Evolutionary conservation across 2,113 vertebrate species (phyloP).

Genomic region (Caloenas nicobarica): DNA sequence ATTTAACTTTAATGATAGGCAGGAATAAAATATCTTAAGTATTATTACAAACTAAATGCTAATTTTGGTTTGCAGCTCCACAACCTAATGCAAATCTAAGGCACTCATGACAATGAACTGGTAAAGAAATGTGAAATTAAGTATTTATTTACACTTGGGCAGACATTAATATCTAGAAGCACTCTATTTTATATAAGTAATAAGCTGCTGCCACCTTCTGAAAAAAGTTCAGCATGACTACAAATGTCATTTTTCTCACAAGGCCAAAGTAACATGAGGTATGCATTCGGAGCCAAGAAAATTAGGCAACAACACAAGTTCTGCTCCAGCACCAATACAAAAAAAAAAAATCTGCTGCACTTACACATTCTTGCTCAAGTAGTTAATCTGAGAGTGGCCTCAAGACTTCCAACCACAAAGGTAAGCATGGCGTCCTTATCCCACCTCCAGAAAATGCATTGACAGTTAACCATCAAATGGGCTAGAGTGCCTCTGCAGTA

Average conservation of each 20-base stretch:
- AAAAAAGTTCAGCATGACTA: slow-evolving; percentile 29
- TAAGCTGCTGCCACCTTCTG: slow-evolving; percentile 70
- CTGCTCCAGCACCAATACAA: neutral
- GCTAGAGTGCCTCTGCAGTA: neutral
- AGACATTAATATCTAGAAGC: neutral
- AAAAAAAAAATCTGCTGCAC: neutral
- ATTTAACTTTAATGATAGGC: neutral
- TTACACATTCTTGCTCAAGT: neutral
- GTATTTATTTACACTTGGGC: neutral
- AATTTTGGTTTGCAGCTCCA: neutral
- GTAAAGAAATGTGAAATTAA: neutral
- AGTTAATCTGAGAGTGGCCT: neutral
- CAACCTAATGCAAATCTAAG: neutral
- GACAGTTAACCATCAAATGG: neutral
- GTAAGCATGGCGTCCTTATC: neutral
- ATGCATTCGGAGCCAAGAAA: neutral
- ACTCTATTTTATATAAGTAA: neutral
- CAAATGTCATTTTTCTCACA: neutral
- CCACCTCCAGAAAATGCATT: accelerated
- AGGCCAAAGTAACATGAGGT: neutral
- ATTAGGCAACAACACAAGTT: neutral
- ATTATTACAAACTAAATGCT: neutral
- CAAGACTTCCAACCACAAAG: neutral
- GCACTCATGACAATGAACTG: neutral
- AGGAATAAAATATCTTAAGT: neutral